These are phyloP conservation scores for Seriola quinqueradiata DNA, from an alignment of 2,113 vertebrate species.

Conservation along the genomic window DNA sequence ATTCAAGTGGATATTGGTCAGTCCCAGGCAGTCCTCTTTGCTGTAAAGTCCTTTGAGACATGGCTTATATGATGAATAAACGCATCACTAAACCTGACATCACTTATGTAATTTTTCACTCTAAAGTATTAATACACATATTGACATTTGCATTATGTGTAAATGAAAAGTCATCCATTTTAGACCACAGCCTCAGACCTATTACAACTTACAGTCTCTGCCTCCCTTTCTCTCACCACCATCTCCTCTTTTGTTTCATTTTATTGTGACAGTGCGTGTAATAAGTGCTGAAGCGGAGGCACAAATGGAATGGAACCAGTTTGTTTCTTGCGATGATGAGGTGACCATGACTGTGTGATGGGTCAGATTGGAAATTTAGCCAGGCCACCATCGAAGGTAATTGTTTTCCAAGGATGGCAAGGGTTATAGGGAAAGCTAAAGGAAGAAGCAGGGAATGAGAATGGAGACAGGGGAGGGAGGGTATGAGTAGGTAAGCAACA, in stretches of 20 bases:
- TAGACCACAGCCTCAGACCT: neutral
- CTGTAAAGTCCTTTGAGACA: neutral
- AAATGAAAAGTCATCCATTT: conserved; percentile 25
- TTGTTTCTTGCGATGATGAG: conserved; percentile 57
- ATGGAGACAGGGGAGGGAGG: conserved; percentile 34
- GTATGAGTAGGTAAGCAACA: conserved; percentile 51
- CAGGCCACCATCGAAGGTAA: conserved; percentile 59
- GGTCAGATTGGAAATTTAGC: conserved; percentile 73
- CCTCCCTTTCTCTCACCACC: conserved; percentile 21
- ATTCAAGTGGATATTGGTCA: neutral
- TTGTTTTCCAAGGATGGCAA: conserved; percentile 74
- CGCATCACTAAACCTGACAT: neutral
- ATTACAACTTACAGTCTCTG: neutral
- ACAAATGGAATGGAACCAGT: conserved; percentile 63
- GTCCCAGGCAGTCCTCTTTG: neutral
- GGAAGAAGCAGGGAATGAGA: conserved; percentile 56
- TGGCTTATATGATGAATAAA: conserved; percentile 8
- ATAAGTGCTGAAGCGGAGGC: conserved; percentile 35
- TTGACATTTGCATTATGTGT: conserved; percentile 30
- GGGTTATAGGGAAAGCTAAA: conserved; percentile 55
- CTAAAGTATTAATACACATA: conserved; percentile 12
- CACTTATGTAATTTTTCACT: neutral
- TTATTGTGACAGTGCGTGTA: conserved; percentile 43
- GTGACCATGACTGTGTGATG: conserved; percentile 61
- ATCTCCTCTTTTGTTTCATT: conserved; percentile 54